A percentile compares a stretch with the other conserved stretches of the same genome.
Evolutionary conservation across 2,888 invertebrate species (phyloP).

Genomic region (Chloroclystis v-ata): DNA sequence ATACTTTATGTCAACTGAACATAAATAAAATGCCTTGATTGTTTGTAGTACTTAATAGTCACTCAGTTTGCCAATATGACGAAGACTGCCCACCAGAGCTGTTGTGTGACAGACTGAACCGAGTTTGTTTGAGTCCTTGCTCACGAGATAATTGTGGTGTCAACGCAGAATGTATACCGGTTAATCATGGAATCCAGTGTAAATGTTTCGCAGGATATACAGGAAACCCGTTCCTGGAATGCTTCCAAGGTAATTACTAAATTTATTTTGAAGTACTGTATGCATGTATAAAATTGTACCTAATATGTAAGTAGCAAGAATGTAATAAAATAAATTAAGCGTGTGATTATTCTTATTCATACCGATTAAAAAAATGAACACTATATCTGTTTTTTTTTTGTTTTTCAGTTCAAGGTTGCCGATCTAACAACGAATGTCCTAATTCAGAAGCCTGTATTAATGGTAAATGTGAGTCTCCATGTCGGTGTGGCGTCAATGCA

Average conservation of each 20-base stretch:
- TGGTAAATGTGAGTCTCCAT: slow-evolving; percentile 86
- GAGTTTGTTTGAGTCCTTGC: slow-evolving; percentile 90
- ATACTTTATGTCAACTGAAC: neutral
- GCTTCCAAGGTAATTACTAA: slow-evolving; percentile 80
- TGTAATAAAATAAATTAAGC: too few species aligned
- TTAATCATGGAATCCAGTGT: slow-evolving; percentile 87
- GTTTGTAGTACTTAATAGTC: slow-evolving; percentile 47
- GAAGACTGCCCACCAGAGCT: slow-evolving; percentile 93
- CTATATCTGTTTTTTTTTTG: neutral
- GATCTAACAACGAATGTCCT: slow-evolving; percentile 84
- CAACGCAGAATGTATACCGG: slow-evolving; percentile 87
- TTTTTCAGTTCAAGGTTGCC: slow-evolving; percentile 82
- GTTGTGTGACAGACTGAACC: slow-evolving; percentile 89
- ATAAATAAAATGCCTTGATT: slow-evolving; percentile 4
- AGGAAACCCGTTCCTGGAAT: slow-evolving; percentile 88
- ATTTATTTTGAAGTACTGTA: too few species aligned
- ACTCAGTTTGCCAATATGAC: slow-evolving; percentile 89
- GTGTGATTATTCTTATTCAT: too few species aligned
- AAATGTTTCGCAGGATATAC: slow-evolving; percentile 84
- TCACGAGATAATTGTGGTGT: slow-evolving; percentile 88
- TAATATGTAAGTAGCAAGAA: too few species aligned
- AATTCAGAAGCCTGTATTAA: slow-evolving; percentile 87
- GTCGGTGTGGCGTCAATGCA: slow-evolving; percentile 87
- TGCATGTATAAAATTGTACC: too few species aligned
- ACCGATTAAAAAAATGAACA: too few species aligned